phyloP scores from a whole-genome alignment of 2,888 invertebrate species.

The Dione vanillae region DNA sequence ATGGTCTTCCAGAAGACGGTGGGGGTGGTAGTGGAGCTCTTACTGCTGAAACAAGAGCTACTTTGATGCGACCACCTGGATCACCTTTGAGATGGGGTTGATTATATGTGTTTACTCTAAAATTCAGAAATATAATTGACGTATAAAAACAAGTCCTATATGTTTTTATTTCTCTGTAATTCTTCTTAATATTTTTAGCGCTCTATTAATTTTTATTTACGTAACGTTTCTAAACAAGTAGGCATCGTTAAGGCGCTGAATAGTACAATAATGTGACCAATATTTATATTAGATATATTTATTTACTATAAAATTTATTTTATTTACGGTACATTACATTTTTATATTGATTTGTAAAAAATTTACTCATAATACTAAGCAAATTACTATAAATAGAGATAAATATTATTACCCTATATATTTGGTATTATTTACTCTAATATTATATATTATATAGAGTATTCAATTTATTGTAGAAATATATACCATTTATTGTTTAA shows the following conservation, averaged over 20 bases:
- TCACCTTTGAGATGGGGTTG: constrained; percentile 78
- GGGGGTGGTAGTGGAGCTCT: constrained; percentile 65
- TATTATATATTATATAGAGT: constrained; percentile 8
- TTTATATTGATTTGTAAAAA: constrained; percentile 24
- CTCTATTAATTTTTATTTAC: constrained; percentile 13
- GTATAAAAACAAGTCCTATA: constrained; percentile 7
- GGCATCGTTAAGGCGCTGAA: constrained; percentile 58
- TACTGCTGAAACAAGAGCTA: constrained; percentile 73
- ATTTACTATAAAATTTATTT: constrained; percentile 30
- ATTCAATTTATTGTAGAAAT: background rate
- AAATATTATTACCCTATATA: constrained; percentile 15
- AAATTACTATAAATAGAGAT: constrained; percentile 21
- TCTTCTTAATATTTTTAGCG: constrained; percentile 12
- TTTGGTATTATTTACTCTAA: constrained; percentile 24
- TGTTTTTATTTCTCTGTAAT: constrained; percentile 3
- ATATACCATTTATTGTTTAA: constrained; percentile 5
- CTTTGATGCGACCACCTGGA: constrained; percentile 76
- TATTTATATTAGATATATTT: constrained; percentile 43
- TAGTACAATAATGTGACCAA: constrained; percentile 78
- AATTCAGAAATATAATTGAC: background rate
- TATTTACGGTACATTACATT: constrained; percentile 18
- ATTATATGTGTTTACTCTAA: background rate
- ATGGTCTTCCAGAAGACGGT: constrained; percentile 68
- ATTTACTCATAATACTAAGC: constrained; percentile 22
- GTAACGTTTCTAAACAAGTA: constrained; percentile 35